Percentiles rank a stretch among this genome's conserved stretches.
phyloP scores from a whole-genome alignment of 2,797 vertebrate genomes.

The Lophotriccus pileatus region DNA sequence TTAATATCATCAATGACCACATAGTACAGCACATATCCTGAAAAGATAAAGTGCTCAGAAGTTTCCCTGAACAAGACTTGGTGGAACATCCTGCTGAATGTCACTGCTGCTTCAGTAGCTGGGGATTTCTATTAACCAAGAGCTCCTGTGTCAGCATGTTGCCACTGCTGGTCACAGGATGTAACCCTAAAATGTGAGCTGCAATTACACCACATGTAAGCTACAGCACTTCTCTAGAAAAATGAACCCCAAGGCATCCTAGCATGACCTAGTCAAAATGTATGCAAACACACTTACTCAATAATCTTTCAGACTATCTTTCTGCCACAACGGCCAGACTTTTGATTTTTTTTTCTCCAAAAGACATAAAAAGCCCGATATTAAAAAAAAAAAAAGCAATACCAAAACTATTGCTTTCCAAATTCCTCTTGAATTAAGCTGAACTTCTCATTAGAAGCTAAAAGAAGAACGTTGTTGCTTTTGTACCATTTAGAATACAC shows the following conservation, averaged over 20 bases:
- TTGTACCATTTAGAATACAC: not conserved
- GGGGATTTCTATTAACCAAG: not conserved
- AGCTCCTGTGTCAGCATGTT: not conserved
- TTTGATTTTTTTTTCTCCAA: not conserved
- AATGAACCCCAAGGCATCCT: not conserved
- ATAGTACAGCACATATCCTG: rapidly evolving
- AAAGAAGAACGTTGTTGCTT: not conserved
- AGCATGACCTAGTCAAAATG: not conserved
- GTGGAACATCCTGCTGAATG: not conserved
- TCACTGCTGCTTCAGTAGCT: not conserved
- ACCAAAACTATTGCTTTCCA: not conserved
- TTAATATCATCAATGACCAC: not conserved
- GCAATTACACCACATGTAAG: not conserved
- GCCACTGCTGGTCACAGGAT: not conserved
- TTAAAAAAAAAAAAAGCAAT: too few relatives aligned
- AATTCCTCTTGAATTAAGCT: not conserved
- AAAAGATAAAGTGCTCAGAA: not conserved
- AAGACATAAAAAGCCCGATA: not conserved
- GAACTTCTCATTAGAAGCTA: not conserved
- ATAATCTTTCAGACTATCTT: not conserved
- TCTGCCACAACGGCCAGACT: not conserved
- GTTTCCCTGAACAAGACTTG: not conserved
- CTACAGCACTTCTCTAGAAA: not conserved
- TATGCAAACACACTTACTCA: not conserved
- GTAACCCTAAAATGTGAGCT: not conserved